These are phyloP conservation scores for Brachirus orientalis DNA, from an alignment of 2,113 vertebrate species.

Conservation along the genomic window DNA sequence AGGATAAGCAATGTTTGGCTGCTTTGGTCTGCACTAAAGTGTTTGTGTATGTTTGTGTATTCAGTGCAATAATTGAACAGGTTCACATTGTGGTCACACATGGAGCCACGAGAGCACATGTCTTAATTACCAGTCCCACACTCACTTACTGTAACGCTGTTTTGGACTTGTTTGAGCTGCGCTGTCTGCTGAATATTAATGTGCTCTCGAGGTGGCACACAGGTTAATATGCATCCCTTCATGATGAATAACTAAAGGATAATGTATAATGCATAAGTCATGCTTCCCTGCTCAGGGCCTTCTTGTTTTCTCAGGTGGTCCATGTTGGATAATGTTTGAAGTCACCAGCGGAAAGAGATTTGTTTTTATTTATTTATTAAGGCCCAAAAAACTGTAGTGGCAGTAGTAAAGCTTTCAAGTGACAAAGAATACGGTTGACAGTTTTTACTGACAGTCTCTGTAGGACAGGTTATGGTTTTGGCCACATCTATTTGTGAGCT, in stretches of 20 bases:
- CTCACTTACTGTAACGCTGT: constrained; percentile 3
- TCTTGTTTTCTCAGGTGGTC: constrained; percentile 46
- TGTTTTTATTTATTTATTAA: background rate
- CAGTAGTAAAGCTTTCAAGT: constrained; percentile 7
- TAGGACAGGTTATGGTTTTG: background rate
- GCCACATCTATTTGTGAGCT: too few relatives aligned
- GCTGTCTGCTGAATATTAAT: constrained; percentile 69
- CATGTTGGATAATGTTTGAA: constrained; percentile 31
- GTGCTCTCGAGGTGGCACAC: constrained; percentile 50
- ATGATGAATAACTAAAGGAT: constrained; percentile 68
- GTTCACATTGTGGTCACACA: background rate
- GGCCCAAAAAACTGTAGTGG: background rate
- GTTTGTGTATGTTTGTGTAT: too few relatives aligned
- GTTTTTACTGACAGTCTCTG: background rate
- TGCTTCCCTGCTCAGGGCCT: constrained; percentile 41
- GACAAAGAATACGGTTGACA: background rate
- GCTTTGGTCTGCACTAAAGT: too few relatives aligned
- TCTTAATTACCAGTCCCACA: constrained; percentile 47
- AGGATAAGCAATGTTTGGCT: too few relatives aligned
- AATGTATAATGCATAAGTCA: constrained; percentile 72
- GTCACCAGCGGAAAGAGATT: constrained; percentile 20
- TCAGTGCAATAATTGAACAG: too few relatives aligned
- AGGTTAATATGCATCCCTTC: constrained; percentile 65
- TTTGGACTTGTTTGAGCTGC: constrained; percentile 51
- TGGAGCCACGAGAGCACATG: constrained; percentile 8